A percentile compares a stretch with the other conserved stretches of the same genome.
Conservation (phyloP, 2,888 invertebrate genomes). For the Pocota personata region DNA sequence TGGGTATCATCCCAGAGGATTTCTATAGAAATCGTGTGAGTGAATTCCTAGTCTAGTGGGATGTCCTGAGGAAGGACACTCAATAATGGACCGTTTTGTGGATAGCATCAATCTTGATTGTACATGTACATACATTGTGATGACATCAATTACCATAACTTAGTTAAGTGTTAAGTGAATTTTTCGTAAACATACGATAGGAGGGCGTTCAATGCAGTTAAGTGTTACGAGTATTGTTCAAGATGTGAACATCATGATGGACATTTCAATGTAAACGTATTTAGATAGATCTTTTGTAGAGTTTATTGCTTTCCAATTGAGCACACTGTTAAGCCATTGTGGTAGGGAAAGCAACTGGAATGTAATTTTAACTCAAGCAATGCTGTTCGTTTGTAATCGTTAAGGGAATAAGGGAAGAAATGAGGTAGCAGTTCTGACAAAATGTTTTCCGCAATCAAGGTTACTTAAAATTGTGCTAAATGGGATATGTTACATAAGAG, state of each 20-base stretch:
- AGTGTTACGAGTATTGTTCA: neutral
- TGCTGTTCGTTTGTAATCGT: neutral
- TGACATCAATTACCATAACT: conserved; percentile 50
- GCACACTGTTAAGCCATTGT: neutral
- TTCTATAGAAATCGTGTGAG: conserved; percentile 6
- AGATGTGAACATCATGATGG: neutral
- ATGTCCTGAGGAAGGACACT: neutral
- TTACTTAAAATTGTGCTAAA: neutral
- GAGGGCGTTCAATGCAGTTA: neutral
- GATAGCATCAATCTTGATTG: conserved; percentile 42
- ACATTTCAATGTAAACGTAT: conserved; percentile 2
- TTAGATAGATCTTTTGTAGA: neutral
- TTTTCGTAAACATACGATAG: neutral
- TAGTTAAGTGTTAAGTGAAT: conserved; percentile 44
- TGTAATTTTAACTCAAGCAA: neutral
- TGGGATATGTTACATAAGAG: neutral
- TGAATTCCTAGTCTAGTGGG: neutral
- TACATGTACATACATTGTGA: conserved; percentile 15
- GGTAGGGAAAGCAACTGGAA: neutral
- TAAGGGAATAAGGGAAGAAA: neutral
- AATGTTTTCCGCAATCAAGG: neutral
- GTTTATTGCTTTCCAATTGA: conserved; percentile 13
- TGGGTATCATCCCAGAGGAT: conserved; percentile 3
- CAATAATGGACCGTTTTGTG: conserved; percentile 10
- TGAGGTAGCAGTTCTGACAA: neutral